Conservation (phyloP, 2,888 invertebrate genomes). For the Xestia ashworthii region DNA sequence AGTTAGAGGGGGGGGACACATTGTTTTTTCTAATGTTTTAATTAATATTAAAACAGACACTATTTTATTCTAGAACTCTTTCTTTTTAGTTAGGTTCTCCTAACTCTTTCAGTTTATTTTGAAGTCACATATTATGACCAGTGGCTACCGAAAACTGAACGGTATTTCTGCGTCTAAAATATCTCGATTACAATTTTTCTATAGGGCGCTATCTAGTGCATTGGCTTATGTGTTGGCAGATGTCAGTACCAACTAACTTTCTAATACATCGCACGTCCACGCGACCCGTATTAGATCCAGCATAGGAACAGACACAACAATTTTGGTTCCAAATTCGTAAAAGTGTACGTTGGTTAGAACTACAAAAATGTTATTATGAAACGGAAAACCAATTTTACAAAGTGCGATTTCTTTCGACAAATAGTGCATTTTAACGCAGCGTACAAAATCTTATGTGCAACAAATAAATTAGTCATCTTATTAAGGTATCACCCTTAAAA, state of each 20-base stretch:
- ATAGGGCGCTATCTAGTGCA: neutral
- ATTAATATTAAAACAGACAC: neutral
- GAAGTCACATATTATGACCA: neutral
- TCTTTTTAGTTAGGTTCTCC: neutral
- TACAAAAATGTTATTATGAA: neutral
- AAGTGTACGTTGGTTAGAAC: neutral
- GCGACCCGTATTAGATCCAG: neutral
- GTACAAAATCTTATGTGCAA: neutral
- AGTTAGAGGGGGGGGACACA: no score
- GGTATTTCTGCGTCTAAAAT: neutral
- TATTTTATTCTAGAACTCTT: neutral
- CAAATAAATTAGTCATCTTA: neutral
- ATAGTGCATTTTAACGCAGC: neutral
- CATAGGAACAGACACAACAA: neutral
- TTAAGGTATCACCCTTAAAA: no score
- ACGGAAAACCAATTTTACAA: neutral
- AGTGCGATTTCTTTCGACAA: neutral
- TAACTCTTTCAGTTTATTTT: neutral
- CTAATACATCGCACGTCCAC: neutral
- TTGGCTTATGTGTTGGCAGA: neutral
- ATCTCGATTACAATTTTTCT: neutral
- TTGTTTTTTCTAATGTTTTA: neutral
- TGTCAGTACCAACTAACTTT: slow-evolving; percentile 23
- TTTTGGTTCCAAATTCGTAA: neutral
- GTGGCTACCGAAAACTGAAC: neutral